Base-by-base conservation (phyloP, 2,113 vertebrate species). In the Xiphorhynchus elegans region DNA sequence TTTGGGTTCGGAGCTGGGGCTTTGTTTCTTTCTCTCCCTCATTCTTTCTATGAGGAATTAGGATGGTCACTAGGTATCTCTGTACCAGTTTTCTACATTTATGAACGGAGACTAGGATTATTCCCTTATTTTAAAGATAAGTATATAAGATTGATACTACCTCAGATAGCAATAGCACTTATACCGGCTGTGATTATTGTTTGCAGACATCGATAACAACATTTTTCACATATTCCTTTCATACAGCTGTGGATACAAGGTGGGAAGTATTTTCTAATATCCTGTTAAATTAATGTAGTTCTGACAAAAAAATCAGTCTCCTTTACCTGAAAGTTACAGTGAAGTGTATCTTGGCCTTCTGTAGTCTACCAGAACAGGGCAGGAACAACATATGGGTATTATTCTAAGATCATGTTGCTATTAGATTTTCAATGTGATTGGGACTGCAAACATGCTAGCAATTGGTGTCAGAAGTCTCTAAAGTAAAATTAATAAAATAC, bases 401-500 rank as follows among this genome's bases (percentile, higher is more conserved):
- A 75, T 44, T 72, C 66, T 78, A 82, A 78, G 40, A 33, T 74
- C 47, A 72, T 15, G 13, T 47, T 81, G 46, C 46, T 77, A 44
- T 47, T 86, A 73, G 66, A 78, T 88, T 89, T 92, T 84, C 49
- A 64, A 1, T 60, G 24, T 0, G 1, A 78, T 17, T 82, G 58
- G n/a, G 40, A 75, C 52, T 50, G 60, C 64, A 84, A 64, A 73
- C 49, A 42, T 64, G 24, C 28, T 74, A 69, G 76, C 42, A 87
- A 67, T n/a, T 86, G 63, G 35, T 19, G 2, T 72, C 56, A 81
- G 72, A 90, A 78, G 39, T 78, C 56, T 84, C 31, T 52, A 42
- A 69, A 82, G 56, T 66, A 83, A 84, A 89, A 91, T 21, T 87
- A 92, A 94, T 87, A 89, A 89, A 93, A 73, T 21, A 66, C 6